Conservation (phyloP, 2,797 vertebrate species). For the Hippopotamyrus pictus region DNA sequence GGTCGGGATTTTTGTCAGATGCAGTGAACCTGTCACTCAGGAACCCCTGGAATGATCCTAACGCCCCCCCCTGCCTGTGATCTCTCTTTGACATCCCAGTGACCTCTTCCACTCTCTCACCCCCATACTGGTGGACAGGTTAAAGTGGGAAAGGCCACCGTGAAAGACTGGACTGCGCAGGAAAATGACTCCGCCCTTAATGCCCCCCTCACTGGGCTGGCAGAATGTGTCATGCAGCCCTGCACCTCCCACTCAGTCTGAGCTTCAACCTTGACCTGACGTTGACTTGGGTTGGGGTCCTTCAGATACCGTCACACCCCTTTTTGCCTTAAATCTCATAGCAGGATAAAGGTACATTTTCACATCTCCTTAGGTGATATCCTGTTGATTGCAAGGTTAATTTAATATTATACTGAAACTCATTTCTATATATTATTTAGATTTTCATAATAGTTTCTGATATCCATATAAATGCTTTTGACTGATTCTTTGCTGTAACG, state of each 20-base stretch:
- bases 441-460: neutral
- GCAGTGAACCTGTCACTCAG: neutral
- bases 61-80: neutral
- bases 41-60: neutral
- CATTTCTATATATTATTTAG: neutral
- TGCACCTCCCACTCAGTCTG: neutral
- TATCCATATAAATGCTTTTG: neutral
- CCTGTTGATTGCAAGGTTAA: neutral
- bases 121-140: neutral
- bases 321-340: neutral
- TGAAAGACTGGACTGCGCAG: conserved; percentile 24
- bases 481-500: neutral
- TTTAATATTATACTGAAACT: neutral
- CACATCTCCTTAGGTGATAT: neutral
- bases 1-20: neutral
- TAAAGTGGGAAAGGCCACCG: neutral
- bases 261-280: neutral
- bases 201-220: conserved; percentile 20
- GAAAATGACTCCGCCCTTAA: conserved; percentile 39
- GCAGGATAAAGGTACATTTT: neutral
- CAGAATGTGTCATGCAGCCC: neutral
- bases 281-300: neutral
- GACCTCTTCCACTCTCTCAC: neutral
- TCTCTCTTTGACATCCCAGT: neutral
- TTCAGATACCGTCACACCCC: neutral